Conservation (phyloP, 2,888 invertebrate genomes). For the Steinernema scapterisci region DNA sequence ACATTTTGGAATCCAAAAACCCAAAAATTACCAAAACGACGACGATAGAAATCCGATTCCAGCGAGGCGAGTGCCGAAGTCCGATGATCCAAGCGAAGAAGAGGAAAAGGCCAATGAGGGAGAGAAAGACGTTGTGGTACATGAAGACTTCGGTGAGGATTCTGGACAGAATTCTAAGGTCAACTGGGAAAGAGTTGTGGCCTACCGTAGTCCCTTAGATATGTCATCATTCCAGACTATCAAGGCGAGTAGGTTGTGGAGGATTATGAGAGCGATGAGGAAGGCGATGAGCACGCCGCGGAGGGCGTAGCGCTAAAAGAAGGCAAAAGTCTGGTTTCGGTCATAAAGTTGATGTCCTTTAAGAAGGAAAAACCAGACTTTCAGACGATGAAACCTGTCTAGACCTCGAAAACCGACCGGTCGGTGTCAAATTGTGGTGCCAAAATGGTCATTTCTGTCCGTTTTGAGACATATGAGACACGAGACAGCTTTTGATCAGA, state of each 20-base stretch:
- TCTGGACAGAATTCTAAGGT: neutral
- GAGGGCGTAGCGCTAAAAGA: neutral
- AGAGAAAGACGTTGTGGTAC: constrained; percentile 2
- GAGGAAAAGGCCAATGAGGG: neutral
- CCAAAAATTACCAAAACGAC: neutral
- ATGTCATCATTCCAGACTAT: constrained; percentile 1
- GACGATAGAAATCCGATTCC: neutral
- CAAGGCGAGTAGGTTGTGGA: neutral
- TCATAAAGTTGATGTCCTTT: no score
- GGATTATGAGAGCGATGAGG: neutral
- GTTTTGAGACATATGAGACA: no score
- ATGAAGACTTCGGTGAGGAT: neutral
- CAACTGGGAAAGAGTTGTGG: neutral
- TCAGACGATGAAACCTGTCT: no score
- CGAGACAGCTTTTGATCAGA: no score
- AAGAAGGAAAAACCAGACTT: no score
- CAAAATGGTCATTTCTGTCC: no score
- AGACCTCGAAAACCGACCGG: no score
- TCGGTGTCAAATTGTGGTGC: no score
- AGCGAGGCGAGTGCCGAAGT: neutral
- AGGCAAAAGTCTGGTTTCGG: no score
- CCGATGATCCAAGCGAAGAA: neutral
- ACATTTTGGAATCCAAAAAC: neutral
- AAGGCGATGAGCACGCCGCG: neutral
- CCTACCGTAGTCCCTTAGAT: neutral